Evolutionary conservation across 2,888 invertebrate species (phyloP).

Genomic region (Ormyrus labotus): DNA sequence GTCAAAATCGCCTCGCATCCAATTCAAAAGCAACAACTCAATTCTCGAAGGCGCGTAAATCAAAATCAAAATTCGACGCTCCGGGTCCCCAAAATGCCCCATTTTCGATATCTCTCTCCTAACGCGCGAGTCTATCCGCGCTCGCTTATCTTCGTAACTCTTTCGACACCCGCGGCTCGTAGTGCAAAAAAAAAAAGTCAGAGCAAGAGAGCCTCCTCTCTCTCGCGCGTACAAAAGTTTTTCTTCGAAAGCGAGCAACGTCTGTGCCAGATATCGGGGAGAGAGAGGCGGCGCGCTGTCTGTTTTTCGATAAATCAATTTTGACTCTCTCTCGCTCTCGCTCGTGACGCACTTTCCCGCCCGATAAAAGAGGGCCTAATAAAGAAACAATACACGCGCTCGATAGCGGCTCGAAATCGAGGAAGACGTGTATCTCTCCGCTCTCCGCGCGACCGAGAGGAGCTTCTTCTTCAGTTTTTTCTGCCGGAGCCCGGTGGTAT

Average conservation of each 20-base stretch:
- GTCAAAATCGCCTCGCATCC: no score
- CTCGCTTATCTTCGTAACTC: no score
- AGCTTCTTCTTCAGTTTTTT: no score
- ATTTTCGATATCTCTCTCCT: constrained; percentile 18
- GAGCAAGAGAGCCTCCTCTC: not conserved
- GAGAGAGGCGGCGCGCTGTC: constrained; percentile 52
- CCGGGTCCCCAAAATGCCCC: not conserved
- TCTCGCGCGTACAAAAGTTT: not conserved
- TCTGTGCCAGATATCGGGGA: constrained; percentile 39
- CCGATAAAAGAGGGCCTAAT: no score
- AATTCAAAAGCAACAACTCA: no score
- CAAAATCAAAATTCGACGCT: no score
- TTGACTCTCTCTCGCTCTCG: constrained; percentile 10
- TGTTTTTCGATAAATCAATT: constrained; percentile 55
- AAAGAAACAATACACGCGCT: no score
- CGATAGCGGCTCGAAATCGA: no score
- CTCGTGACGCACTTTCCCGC: not conserved
- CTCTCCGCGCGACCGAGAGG: no score
- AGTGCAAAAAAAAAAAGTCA: constrained; percentile 1
- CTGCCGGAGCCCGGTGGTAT: no score
- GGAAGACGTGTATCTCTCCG: no score
- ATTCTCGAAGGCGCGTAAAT: no score
- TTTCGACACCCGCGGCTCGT: not conserved
- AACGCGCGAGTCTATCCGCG: not conserved
- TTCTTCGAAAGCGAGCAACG: constrained; percentile 35